Percentiles rank a stretch among this genome's conserved stretches.
Conservation (phyloP, 2,797 vertebrate genomes). For the Crenuchus spilurus region DNA sequence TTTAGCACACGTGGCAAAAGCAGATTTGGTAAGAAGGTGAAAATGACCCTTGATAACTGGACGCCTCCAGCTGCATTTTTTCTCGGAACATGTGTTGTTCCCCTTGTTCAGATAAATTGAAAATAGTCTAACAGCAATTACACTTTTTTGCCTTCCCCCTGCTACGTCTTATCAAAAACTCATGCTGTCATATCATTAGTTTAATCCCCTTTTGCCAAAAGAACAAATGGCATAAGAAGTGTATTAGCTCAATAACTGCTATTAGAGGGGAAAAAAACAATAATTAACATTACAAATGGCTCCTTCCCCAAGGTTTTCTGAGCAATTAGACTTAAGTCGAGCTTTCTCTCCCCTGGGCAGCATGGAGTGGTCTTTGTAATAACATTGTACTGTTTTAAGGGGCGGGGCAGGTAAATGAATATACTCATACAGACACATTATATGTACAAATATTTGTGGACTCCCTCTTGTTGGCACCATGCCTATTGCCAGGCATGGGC, state of each 20-base stretch:
- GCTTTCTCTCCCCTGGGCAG: slow-evolving; percentile 52
- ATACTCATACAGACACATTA: too few species aligned
- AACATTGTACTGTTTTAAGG: too few species aligned
- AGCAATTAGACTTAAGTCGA: slow-evolving; percentile 46
- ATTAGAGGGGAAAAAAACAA: slow-evolving; percentile 42
- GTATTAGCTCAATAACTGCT: slow-evolving; percentile 42
- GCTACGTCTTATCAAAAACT: slow-evolving; percentile 17
- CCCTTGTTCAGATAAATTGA: slow-evolving; percentile 16
- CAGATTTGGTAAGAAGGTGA: slow-evolving; percentile 10
- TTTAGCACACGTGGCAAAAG: slow-evolving; percentile 1
- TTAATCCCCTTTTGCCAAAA: slow-evolving; percentile 36
- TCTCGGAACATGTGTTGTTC: not conserved
- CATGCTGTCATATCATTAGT: slow-evolving; percentile 36
- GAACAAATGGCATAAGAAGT: slow-evolving; percentile 32
- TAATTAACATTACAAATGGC: slow-evolving; percentile 48
- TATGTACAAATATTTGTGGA: too few species aligned
- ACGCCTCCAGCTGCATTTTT: slow-evolving; percentile 14
- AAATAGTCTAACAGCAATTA: slow-evolving; percentile 23
- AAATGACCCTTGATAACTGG: slow-evolving; percentile 21
- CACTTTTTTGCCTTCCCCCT: not conserved
- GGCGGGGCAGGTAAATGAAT: too few species aligned
- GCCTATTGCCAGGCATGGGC: too few species aligned
- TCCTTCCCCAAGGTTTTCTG: slow-evolving; percentile 48
- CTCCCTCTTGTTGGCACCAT: too few species aligned
- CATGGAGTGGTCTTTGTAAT: slow-evolving; percentile 60